Evolutionary conservation across 2,888 invertebrate species (phyloP).

Genomic region (Dascillus cervinus): DNA sequence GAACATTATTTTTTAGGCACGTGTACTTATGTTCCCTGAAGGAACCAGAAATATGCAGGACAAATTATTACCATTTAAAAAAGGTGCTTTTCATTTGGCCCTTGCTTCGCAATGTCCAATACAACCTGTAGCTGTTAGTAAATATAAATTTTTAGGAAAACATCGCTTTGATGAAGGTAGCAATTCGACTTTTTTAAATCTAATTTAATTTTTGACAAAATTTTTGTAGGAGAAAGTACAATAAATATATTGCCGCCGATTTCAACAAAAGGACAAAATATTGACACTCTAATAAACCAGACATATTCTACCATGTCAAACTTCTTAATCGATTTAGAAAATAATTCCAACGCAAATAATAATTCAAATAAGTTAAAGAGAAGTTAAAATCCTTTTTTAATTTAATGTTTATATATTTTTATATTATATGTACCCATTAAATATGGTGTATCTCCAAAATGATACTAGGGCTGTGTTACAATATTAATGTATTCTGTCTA

Average conservation of each 20-base stretch:
- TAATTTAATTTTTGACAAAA: too few relatives aligned
- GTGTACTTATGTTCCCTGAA: conserved; percentile 85
- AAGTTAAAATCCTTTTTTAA: too few relatives aligned
- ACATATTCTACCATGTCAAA: conserved; percentile 60
- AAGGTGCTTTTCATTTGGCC: conserved; percentile 93
- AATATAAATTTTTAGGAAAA: conserved; percentile 63
- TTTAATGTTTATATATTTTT: too few relatives aligned
- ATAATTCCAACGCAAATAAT: too few relatives aligned
- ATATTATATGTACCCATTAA: too few relatives aligned
- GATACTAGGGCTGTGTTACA: too few relatives aligned
- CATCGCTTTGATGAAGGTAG: conserved; percentile 57
- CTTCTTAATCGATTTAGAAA: too few relatives aligned
- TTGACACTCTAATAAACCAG: too few relatives aligned
- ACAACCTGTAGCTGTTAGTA: conserved; percentile 81
- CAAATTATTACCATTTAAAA: conserved; percentile 82
- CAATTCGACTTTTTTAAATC: conserved; percentile 10
- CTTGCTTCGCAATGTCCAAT: conserved; percentile 75
- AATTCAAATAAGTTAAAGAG: too few relatives aligned
- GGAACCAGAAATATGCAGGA: conserved; percentile 79
- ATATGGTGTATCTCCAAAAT: too few relatives aligned
- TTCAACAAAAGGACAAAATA: conserved; percentile 53
- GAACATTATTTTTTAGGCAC: conserved; percentile 26
- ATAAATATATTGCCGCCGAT: conserved; percentile 69
- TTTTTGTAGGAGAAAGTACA: conserved; percentile 54
- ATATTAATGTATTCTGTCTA: too few relatives aligned